These are phyloP conservation scores for Phalangium opilio DNA, from an alignment of 2,888 invertebrate species.

Conservation along the genomic window DNA sequence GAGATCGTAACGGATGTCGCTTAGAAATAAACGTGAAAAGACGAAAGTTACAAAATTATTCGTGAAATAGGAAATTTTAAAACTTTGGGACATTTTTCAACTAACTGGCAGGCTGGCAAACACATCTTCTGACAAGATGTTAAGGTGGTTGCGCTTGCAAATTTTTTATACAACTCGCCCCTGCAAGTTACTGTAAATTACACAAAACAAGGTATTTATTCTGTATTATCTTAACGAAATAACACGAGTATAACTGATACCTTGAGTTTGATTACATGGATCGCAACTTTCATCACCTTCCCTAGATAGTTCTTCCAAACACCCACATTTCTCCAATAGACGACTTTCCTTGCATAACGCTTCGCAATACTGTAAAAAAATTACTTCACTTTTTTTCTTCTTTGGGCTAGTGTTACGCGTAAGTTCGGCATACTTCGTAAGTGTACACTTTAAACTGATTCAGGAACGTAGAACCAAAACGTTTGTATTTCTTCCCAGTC, in stretches of 20 bases:
- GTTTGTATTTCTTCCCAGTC: neutral
- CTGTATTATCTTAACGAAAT: neutral
- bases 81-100: neutral
- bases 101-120: neutral
- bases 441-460: too few relatives aligned
- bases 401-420: too few relatives aligned
- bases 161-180: neutral
- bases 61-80: too few relatives aligned
- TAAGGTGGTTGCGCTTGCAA: neutral
- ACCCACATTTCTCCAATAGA: conserved; percentile 15
- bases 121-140: neutral
- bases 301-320: conserved; percentile 15
- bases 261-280: conserved; percentile 16
- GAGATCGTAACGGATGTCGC: conserved; percentile 13
- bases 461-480: too few relatives aligned
- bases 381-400: too few relatives aligned
- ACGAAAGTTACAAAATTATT: too few relatives aligned
- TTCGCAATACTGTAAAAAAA: conserved; percentile 13
- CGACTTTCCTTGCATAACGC: conserved; percentile 15
- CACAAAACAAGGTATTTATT: neutral
- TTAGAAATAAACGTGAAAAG: too few relatives aligned
- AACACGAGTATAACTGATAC: conserved; percentile 1
- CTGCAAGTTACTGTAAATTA: neutral
- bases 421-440: too few relatives aligned
- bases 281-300: conserved; percentile 15